Percentiles rank a stretch among this genome's conserved stretches.
Conservation (phyloP, 2,797 vertebrate species). For the Nyctibius grandis region DNA sequence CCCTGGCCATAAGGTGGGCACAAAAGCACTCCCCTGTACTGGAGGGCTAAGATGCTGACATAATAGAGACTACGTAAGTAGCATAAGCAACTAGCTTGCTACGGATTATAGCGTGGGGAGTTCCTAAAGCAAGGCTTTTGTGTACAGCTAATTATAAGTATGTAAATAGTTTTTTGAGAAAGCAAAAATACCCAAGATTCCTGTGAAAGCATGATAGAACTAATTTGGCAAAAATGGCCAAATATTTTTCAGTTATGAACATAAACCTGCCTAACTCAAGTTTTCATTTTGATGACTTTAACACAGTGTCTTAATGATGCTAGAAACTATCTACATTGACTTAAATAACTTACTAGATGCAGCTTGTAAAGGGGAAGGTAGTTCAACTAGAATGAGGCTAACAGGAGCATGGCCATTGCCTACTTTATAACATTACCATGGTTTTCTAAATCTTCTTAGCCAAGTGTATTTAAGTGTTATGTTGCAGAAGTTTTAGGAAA, state of each 20-base stretch:
- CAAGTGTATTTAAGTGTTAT: slow-evolving; percentile 1
- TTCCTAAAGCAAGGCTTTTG: not conserved
- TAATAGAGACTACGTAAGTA: not conserved
- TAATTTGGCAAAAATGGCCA: slow-evolving; percentile 26
- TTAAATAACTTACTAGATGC: slow-evolving; percentile 47
- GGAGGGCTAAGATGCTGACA: not conserved
- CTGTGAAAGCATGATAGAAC: not conserved
- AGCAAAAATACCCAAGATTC: not conserved
- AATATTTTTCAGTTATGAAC: slow-evolving; percentile 13
- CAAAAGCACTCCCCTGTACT: not conserved
- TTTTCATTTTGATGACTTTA: slow-evolving; percentile 48
- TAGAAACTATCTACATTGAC: slow-evolving; percentile 39
- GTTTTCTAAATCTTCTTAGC: slow-evolving; percentile 16
- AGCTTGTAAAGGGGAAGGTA: slow-evolving; percentile 30
- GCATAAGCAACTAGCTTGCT: not conserved
- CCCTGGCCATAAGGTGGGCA: too few species aligned
- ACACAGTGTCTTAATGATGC: slow-evolving; percentile 41
- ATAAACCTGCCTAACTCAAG: slow-evolving; percentile 6
- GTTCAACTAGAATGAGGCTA: slow-evolving; percentile 6
- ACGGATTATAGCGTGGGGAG: not conserved
- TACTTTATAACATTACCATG: not conserved
- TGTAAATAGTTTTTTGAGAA: not conserved
- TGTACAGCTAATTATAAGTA: not conserved
- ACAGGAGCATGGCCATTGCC: not conserved
- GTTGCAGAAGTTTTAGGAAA: not conserved